Evolutionary conservation across 2,113 vertebrate genomes (phyloP).

Genomic region (Ranitomeya variabilis): DNA sequence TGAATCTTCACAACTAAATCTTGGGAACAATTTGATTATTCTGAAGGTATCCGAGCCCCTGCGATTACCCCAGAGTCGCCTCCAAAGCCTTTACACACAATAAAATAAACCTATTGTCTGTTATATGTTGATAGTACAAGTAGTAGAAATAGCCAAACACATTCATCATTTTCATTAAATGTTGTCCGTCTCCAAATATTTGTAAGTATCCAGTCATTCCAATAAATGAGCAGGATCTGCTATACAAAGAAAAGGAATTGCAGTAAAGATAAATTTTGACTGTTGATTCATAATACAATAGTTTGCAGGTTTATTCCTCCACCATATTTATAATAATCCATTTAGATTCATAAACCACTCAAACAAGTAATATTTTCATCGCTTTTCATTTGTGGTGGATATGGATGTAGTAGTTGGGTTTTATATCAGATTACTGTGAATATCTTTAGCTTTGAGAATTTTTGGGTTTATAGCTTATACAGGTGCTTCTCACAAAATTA

Average conservation of each 20-base stretch:
- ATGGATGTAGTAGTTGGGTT: background rate
- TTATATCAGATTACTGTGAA: background rate
- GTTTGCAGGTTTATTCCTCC: slow-evolving; percentile 8
- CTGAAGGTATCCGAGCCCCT: background rate
- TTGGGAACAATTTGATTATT: slow-evolving; percentile 24
- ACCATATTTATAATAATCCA: slow-evolving; percentile 4
- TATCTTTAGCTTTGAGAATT: background rate
- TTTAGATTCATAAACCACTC: slow-evolving; percentile 25
- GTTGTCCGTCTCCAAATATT: slow-evolving; percentile 15
- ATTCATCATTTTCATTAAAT: slow-evolving; percentile 36
- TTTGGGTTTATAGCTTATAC: too few relatives aligned
- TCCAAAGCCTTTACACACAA: slow-evolving; percentile 29
- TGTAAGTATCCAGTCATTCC: background rate
- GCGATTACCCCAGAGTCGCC: background rate
- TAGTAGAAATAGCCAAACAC: background rate
- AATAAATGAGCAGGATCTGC: slow-evolving; percentile 17
- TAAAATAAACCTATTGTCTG: slow-evolving; percentile 12
- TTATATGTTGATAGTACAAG: background rate
- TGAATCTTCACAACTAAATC: slow-evolving; percentile 1
- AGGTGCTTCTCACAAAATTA: background rate
- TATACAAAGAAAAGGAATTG: slow-evolving; percentile 25
- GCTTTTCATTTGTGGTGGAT: background rate
- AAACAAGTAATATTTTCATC: background rate
- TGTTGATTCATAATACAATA: slow-evolving; percentile 32
- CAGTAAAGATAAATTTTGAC: slow-evolving; percentile 27